These are phyloP conservation scores for Zaprionus lineosus DNA, from an alignment of 2,888 invertebrate species.

Conservation along the genomic window DNA sequence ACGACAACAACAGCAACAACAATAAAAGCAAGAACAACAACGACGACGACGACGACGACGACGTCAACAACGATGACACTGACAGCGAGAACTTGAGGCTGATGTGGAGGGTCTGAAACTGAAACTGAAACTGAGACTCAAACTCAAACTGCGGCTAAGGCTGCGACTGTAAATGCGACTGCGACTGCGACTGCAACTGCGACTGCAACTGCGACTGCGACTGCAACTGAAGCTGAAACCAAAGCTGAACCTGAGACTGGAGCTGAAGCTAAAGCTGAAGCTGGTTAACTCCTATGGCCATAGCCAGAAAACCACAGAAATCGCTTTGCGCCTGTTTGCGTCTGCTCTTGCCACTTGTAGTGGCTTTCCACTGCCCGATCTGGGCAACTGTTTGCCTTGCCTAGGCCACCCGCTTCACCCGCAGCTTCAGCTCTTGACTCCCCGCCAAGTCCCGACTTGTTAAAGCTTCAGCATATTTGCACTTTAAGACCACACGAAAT, in stretches of 20 bases:
- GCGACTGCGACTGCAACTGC: too few relatives aligned
- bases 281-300: slow-evolving; percentile 16
- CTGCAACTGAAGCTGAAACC: slow-evolving; percentile 2
- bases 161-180: too few relatives aligned
- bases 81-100: slow-evolving; percentile 7
- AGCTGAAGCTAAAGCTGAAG: slow-evolving; percentile 2
- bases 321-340: slow-evolving; percentile 45
- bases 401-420: slow-evolving; percentile 1
- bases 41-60: slow-evolving; percentile 25
- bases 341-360: slow-evolving; percentile 24
- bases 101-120: neutral
- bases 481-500: slow-evolving; percentile 73
- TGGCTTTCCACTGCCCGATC: slow-evolving; percentile 42
- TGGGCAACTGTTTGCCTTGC: slow-evolving; percentile 30
- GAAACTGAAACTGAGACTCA: neutral
- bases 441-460: slow-evolving; percentile 55
- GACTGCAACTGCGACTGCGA: neutral
- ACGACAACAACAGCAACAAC: slow-evolving; percentile 6
- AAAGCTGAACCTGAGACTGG: slow-evolving; percentile 7
- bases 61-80: slow-evolving; percentile 24
- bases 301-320: slow-evolving; percentile 60
- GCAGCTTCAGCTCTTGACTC: neutral
- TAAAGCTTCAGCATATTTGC: slow-evolving; percentile 69
- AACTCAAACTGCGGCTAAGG: slow-evolving; percentile 9
- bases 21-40: slow-evolving; percentile 5